Base-by-base conservation (phyloP, 2,888 invertebrate species). In the Quadroppia sp. region DNA sequence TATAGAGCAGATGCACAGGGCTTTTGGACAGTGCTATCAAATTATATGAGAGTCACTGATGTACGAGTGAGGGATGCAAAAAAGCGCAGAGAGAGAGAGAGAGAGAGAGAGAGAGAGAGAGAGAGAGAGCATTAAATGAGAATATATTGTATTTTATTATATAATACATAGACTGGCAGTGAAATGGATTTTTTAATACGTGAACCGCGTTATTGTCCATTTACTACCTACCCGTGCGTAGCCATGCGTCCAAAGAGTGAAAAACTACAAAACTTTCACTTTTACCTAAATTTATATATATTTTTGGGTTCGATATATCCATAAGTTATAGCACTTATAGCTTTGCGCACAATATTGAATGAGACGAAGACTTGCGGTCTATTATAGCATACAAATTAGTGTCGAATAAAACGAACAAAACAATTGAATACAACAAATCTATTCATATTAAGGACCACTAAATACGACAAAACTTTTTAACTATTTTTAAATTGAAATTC, bases 41-140 rank as follows among this genome's bases (percentile, higher is more conserved):
- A 53, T 53, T 25, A 53, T 53, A 25, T 53, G 45, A 25, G 30
- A 61, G 25, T 30, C 30, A 56, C 15, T 17, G 17, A 3, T 45
- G 20, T 23, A 13, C 7, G 25, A 56, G 25, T 25, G 56, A 23
- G 25, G 4, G 56, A 56, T n/a, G n/a, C n/a, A 4, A 56, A 25
- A 56, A 25, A 61, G 61, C 36, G 4, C 36, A 61, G 32, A 30
- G 61, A 61, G 61, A 61, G 61, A 61, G 61, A 61, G 61, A 61
- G 61, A 61, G 32, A 32, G 61, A 61, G 61, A 61, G 61, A 28
- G 61, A 61, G 61, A 61, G 61, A 61, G 61, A 61, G 32, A 32
- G 61, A 61, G 61, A 61, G 61, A 30, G 61, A 50, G 50, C 50
- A 50, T 56, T 56, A 56, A 25, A 56, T 56, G 56, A 56, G 56